Evolutionary conservation across 2,797 vertebrate species (phyloP).

Genomic region (Myripristis murdjan): DNA sequence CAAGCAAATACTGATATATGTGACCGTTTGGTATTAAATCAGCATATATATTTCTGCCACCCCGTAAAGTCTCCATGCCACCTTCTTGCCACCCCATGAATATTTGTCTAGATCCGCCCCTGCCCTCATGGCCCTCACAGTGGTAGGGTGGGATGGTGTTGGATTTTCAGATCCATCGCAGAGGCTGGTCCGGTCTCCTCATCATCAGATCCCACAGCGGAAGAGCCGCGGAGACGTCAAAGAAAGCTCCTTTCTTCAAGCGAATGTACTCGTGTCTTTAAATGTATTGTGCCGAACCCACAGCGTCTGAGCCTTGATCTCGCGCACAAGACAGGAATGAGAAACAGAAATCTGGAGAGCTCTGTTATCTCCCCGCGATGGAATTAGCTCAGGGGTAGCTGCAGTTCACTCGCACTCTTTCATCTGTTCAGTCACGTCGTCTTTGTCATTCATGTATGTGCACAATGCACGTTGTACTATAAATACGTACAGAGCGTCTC

Average conservation of each 20-base stretch:
- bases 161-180: conserved; percentile 51
- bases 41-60: too few species aligned
- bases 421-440: conserved; percentile 59
- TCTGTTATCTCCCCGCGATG: conserved; percentile 65
- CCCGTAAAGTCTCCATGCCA: too few species aligned
- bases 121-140: too few species aligned
- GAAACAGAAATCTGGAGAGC: conserved; percentile 62
- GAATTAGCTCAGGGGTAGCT: conserved; percentile 73
- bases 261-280: conserved; percentile 45
- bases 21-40: too few species aligned
- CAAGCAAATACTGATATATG: too few species aligned
- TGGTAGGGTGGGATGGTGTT: conserved; percentile 19
- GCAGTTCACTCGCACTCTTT: conserved; percentile 68
- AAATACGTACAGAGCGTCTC: conserved; percentile 49
- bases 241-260: conserved; percentile 68
- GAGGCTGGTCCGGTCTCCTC: conserved; percentile 54
- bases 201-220: conserved; percentile 59
- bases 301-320: conserved; percentile 66
- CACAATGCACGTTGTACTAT: conserved; percentile 26
- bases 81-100: too few species aligned
- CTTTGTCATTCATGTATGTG: conserved; percentile 42
- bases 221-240: conserved; percentile 67
- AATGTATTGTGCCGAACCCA: conserved; percentile 56
- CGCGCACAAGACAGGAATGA: conserved; percentile 63
- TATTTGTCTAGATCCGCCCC: too few species aligned